These are phyloP conservation scores for Andrena dorsata DNA, from an alignment of 2,888 invertebrate species.

Conservation along the genomic window DNA sequence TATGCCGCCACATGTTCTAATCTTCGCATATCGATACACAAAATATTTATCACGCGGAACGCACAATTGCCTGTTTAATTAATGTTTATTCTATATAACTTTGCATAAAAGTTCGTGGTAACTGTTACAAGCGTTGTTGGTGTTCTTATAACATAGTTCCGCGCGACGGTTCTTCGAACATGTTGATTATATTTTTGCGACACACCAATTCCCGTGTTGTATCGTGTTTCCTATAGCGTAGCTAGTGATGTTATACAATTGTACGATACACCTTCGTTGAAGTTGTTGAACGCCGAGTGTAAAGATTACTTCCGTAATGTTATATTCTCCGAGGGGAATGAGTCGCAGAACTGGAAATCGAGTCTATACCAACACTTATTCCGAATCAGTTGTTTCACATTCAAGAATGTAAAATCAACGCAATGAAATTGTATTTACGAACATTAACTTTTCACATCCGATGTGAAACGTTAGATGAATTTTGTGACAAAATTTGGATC, in stretches of 20 bases:
- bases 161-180: conserved; percentile 2
- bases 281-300: conserved; percentile 41
- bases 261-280: conserved; percentile 46
- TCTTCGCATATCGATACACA: not conserved
- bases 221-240: conserved; percentile 53
- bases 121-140: conserved; percentile 49
- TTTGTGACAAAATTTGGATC: not conserved
- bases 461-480: not conserved
- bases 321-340: conserved; percentile 1
- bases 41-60: conserved; percentile 32
- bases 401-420: too few species aligned
- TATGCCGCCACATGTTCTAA: not conserved
- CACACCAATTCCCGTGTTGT: conserved; percentile 37
- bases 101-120: conserved; percentile 35
- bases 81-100: conserved; percentile 35
- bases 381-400: not conserved
- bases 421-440: too few species aligned
- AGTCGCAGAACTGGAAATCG: conserved; percentile 44
- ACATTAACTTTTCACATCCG: not conserved
- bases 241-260: conserved; percentile 56
- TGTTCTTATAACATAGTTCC: conserved; percentile 31
- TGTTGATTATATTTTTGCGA: conserved; percentile 54
- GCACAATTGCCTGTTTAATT: conserved; percentile 50
- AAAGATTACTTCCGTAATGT: conserved; percentile 32
- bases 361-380: not conserved